phyloP scores from a whole-genome alignment of 1,140 invertebrate species.

The Drosophila bifasciata region DNA sequence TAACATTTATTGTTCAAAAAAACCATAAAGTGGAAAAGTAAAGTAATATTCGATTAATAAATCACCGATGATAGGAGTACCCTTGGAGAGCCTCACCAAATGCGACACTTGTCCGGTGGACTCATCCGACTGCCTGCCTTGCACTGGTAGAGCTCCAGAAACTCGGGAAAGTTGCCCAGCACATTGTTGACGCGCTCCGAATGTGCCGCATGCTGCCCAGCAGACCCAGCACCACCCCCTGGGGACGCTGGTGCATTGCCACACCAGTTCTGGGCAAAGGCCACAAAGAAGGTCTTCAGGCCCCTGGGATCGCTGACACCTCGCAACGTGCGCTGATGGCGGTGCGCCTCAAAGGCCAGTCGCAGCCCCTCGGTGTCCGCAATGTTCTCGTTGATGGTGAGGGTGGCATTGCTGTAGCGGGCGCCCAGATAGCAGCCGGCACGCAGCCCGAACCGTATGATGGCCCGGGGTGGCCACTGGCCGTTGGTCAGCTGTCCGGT shows the following conservation, averaged over 20 bases:
- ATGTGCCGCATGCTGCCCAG: slow-evolving; percentile 47
- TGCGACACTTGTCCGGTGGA: slow-evolving; percentile 65
- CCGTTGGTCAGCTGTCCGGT: slow-evolving; percentile 45
- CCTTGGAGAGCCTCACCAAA: slow-evolving; percentile 58
- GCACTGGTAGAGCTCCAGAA: slow-evolving; percentile 63
- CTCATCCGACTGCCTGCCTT: slow-evolving; percentile 58
- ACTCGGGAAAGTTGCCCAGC: slow-evolving; percentile 72
- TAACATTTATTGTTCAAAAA: too few relatives aligned
- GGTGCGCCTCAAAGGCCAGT: slow-evolving; percentile 59
- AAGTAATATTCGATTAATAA: too few relatives aligned
- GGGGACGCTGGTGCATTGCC: slow-evolving; percentile 26
- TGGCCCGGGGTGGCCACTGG: slow-evolving; percentile 62
- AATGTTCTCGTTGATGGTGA: slow-evolving; percentile 75
- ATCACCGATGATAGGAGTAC: too few relatives aligned
- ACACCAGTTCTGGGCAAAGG: slow-evolving; percentile 79
- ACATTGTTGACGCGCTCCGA: slow-evolving; percentile 75
- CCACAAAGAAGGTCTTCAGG: slow-evolving; percentile 60
- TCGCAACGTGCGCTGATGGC: background rate
- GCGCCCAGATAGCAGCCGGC: slow-evolving; percentile 58
- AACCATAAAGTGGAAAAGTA: too few relatives aligned
- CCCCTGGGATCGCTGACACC: background rate
- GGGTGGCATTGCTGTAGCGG: slow-evolving; percentile 61
- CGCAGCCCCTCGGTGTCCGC: slow-evolving; percentile 76
- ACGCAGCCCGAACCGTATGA: slow-evolving; percentile 64
- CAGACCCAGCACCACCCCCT: background rate